Base-by-base conservation (phyloP, 2,888 invertebrate genomes). In the Oscheius myriophilus region DNA sequence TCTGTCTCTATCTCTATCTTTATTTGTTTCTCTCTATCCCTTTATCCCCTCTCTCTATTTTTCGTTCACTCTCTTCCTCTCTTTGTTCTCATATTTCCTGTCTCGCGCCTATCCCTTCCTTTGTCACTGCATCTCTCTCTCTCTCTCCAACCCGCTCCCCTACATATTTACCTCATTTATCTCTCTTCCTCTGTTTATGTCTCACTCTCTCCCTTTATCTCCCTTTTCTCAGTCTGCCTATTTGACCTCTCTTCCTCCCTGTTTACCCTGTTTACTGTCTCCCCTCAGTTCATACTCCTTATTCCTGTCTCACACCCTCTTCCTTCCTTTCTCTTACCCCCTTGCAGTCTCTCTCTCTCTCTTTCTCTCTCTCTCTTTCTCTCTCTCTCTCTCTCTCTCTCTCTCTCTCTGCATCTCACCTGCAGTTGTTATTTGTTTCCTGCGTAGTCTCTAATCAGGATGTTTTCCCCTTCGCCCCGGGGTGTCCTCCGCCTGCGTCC, bases 241-340 rank as follows among this genome's bases (percentile, higher is more conserved):
- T n/a, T n/a, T n/a, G n/a, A 18, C 55, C 25, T 45, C 45, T 33
- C 59, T n/a, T 25, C 16, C 21, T 59, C 59, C 45, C 25, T 62
- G 23, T 61, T 57, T 67, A n/a, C 42, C 53, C 41, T n/a, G n/a
- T n/a, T n/a, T n/a, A n/a, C n/a, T n/a, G n/a, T n/a, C n/a, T n/a
- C n/a, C n/a, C n/a, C n/a, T n/a, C n/a, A n/a, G n/a, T n/a, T n/a
- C n/a, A n/a, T n/a, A n/a, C n/a, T n/a, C n/a, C n/a, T n/a, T n/a
- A n/a, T n/a, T n/a, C n/a, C n/a, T n/a, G n/a, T n/a, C 59, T 58
- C 52, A 58, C 49, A 26, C 58, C 49, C 18, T 53, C 61, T 42
- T 18, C 41, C 2, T 14, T 54, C 61, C 52, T 51, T 21, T 52
- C 65, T 64, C 53, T 14, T 16, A 23, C 11, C 23, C 46, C 33